Base-by-base conservation (phyloP, 1,140 invertebrate species). In the Sitodiplosis mosellana region DNA sequence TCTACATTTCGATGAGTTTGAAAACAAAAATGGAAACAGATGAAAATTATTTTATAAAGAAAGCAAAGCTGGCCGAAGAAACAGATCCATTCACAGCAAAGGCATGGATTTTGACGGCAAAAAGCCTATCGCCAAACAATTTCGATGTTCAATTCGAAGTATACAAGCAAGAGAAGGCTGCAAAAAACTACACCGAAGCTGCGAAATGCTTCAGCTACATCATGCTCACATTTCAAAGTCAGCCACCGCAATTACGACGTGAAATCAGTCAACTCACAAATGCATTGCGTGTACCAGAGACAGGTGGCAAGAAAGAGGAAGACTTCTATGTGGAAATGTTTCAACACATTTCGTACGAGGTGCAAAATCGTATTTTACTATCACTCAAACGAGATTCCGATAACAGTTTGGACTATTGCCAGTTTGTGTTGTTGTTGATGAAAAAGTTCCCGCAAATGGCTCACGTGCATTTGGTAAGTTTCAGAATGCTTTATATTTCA, bases 101-200 rank as follows among this genome's bases (percentile, higher is more conserved):
- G 72, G 81, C 86, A 18, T 91, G 87, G 87, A 78, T 90, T 66
- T 75, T 91, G n/a, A 89, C 85, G 8, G 87, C 87, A 0, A 86
- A 83, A 73, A 84, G 82, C 8, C 69, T 91, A 49, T 88, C 81
- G 71, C 86, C 87, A 0, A 75, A 80, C 33, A 87, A 86, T 60
- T 87, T 87, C 57, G 78, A 77, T 55, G 78, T 91, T 41, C 85
- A 90, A 72, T 81, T 85, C 64, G 82, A 88, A 70, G 81, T 83
- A 0, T 90, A 88, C 58, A 62, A 76, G 45, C 75, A 87, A 55
- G 83, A 87, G 57, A 88, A 87, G 61, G 69, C 78, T 49, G 77
- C 77, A 3, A 78, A 76, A 53, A 83, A 86, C 69, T 72, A 81
- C 3, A 78, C 80, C 55, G 83, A 86, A 66, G 82, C 83, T 46